Percentiles rank a stretch among this genome's conserved stretches.
Evolutionary conservation across 1,140 invertebrate species (phyloP).

Genomic region (Zaprionus vittiger): DNA sequence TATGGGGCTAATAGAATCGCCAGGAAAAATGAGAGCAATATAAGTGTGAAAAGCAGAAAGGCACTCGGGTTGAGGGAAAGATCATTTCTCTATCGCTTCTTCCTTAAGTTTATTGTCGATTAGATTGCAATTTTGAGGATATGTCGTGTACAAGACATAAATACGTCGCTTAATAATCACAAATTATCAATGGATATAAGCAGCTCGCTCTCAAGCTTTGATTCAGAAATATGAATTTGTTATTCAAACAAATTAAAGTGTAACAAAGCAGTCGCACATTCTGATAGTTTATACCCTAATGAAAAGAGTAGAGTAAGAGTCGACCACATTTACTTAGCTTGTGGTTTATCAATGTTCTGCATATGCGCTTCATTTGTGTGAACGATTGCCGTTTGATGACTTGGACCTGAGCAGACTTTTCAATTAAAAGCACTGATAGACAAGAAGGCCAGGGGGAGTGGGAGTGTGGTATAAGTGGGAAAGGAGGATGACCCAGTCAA

Average conservation of each 20-base stretch:
- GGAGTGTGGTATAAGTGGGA: not conserved
- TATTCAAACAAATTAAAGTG: not conserved
- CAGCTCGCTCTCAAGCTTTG: too few relatives aligned
- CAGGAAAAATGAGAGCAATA: not conserved
- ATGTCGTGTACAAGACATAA: too few relatives aligned
- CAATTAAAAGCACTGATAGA: slow-evolving; percentile 37
- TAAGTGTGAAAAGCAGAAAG: not conserved
- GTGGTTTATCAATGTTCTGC: slow-evolving; percentile 23
- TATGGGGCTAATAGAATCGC: not conserved
- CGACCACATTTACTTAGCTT: not conserved
- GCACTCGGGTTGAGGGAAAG: not conserved
- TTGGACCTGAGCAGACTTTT: slow-evolving; percentile 28
- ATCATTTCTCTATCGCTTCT: not conserved
- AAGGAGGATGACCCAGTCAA: not conserved
- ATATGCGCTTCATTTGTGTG: slow-evolving; percentile 20
- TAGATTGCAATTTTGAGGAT: too few relatives aligned
- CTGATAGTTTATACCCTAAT: too few relatives aligned
- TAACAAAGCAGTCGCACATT: not conserved
- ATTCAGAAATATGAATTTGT: too few relatives aligned
- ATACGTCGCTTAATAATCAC: too few relatives aligned
- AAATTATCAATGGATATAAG: too few relatives aligned
- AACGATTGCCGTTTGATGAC: slow-evolving; percentile 41
- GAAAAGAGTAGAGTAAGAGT: not conserved
- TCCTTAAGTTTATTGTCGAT: too few relatives aligned
- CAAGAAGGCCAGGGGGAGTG: too few relatives aligned